Evolutionary conservation across 2,113 vertebrate species (phyloP).

Genomic region (Acrocephalus arundinaceus): DNA sequence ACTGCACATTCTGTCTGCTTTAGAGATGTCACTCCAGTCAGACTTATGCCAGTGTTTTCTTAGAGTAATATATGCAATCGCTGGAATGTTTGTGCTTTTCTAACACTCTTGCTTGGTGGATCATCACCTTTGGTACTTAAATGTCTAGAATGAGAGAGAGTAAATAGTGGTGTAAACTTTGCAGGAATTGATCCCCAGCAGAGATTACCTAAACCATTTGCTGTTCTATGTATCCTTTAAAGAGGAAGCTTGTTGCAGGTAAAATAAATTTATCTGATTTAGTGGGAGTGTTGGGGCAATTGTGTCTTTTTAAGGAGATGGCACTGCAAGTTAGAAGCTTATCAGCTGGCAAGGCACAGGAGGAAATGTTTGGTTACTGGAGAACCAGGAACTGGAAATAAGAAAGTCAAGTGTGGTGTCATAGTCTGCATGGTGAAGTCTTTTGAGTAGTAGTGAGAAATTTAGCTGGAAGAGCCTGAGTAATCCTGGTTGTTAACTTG

Average conservation of each 20-base stretch:
- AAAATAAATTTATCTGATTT: neutral
- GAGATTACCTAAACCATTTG: conserved; percentile 11
- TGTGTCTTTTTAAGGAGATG: neutral
- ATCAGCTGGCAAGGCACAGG: neutral
- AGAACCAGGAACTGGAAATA: neutral
- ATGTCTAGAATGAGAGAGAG: neutral
- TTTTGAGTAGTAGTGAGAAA: neutral
- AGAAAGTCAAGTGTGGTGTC: neutral
- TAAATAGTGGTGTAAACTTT: conserved; percentile 6
- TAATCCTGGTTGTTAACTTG: neutral
- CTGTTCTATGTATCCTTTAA: neutral
- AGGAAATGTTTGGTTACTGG: neutral
- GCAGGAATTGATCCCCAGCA: neutral
- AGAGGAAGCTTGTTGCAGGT: neutral
- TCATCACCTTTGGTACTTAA: neutral
- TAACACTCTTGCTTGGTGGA: neutral
- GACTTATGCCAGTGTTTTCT: neutral
- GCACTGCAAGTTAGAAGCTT: neutral
- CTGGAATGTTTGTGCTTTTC: conserved; percentile 12
- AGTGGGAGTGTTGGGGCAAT: neutral
- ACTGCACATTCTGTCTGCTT: neutral
- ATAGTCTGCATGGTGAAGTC: neutral
- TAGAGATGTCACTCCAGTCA: neutral
- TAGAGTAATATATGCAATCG: neutral
- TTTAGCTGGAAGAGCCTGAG: neutral